Evolutionary conservation across 2,888 invertebrate species (phyloP).

Genomic region (Chrysolina haemoptera): DNA sequence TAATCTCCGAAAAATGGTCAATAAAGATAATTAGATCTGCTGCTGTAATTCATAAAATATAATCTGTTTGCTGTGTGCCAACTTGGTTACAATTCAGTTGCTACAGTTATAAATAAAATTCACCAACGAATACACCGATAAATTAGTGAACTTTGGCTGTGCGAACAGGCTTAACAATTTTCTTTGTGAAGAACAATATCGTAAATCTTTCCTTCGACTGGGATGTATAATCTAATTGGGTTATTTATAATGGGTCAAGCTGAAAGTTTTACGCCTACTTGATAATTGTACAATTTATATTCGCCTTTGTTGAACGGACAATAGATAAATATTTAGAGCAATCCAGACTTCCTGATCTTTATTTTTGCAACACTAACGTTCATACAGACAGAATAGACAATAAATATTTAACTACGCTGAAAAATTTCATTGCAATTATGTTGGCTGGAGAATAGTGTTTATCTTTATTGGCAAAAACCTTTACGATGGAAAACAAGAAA

Average conservation of each 20-base stretch:
- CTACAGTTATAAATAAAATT: conserved; percentile 37
- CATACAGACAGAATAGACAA: background rate
- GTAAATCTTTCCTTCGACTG: conserved; percentile 4
- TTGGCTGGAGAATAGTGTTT: background rate
- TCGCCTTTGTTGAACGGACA: conserved; percentile 4
- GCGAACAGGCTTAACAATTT: conserved; percentile 34
- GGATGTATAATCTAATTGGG: conserved; percentile 5
- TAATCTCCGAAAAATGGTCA: conserved; percentile 55
- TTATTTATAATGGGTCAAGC: conserved; percentile 15
- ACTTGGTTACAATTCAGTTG: background rate
- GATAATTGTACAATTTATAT: conserved; percentile 17
- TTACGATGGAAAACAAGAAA: too few species aligned
- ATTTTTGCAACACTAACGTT: conserved; percentile 6
- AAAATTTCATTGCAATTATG: background rate
- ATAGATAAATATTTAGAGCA: conserved; percentile 17
- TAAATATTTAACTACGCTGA: background rate
- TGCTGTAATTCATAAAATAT: conserved; percentile 16
- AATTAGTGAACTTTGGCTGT: conserved; percentile 34
- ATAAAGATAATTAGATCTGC: conserved; percentile 53
- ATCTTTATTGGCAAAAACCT: background rate
- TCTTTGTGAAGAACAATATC: conserved; percentile 28
- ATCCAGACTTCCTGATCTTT: conserved; percentile 13
- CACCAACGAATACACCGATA: conserved; percentile 28
- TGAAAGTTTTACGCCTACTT: conserved; percentile 13
- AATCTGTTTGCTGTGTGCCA: conserved; percentile 20